Conservation (phyloP, 1,140 invertebrate species). For the Macrocentrus cingulum region DNA sequence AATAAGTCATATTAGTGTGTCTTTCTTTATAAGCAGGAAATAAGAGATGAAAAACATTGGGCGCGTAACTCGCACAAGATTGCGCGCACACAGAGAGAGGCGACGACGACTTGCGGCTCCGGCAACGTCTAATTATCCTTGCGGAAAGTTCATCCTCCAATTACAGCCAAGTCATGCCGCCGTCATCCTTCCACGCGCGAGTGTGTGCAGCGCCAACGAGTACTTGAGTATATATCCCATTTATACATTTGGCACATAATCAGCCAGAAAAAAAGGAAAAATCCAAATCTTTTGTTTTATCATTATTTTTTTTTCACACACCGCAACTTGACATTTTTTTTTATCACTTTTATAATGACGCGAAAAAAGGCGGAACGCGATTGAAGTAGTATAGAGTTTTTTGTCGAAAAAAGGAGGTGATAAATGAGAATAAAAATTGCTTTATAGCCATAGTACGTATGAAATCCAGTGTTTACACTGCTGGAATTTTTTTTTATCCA, state of each 20-base stretch:
- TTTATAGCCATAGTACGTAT: conserved; percentile 52
- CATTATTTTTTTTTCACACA: no score
- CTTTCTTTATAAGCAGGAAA: background rate
- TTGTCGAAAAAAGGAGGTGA: conserved; percentile 42
- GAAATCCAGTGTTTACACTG: conserved; percentile 31
- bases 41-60: background rate
- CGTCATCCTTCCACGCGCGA: no score
- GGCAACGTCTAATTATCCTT: conserved; percentile 43
- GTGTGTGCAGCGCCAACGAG: no score
- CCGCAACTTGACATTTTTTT: background rate
- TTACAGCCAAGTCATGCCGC: conserved; percentile 30
- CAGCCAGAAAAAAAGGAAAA: background rate
- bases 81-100: conserved; percentile 13
- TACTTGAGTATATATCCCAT: no score
- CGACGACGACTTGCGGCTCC: conserved; percentile 19
- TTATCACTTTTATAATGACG: background rate
- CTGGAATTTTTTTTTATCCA: background rate
- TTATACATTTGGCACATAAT: background rate
- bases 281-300: background rate
- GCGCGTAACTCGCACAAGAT: conserved; percentile 20
- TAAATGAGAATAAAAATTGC: conserved; percentile 54
- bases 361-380: background rate
- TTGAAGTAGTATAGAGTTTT: conserved; percentile 1
- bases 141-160: conserved; percentile 39
- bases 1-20: conserved; percentile 33